Evolutionary conservation across 2,888 invertebrate species (phyloP), one percentile per base, ranked within the genome.

Genomic region (Andrena trimmerana): DNA sequence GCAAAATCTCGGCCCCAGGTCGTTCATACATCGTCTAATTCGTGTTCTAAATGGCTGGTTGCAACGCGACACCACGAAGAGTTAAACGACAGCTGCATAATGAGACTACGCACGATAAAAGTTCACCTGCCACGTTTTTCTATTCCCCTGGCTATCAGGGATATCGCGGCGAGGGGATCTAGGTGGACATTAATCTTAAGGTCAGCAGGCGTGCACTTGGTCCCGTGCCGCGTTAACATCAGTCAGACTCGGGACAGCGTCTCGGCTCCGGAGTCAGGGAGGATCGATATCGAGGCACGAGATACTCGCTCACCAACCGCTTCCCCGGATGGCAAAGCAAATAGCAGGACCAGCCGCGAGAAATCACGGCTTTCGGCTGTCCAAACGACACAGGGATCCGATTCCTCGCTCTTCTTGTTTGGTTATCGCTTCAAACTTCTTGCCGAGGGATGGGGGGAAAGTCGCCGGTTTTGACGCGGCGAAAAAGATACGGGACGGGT

Each of bases 391-490:
- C 52, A 6, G n/a, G 66, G 67, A 60, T 54, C 48, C 62, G 54
- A 67, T 67, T 76, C 66, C 70, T 48, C 70, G 31, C 60, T 66
- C 57, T 66, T 57, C 78, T 70, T 86, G 80, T 87, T 86, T 85
- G 86, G 67, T 78, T 83, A 88, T 81, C 78, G 76, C 86, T 86
- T 65, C 71, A 84, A 85, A 88, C 84, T 83, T 79, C 78, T 59
- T n/a, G 33, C 65, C 48, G 31, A 52, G 65, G 29, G n/a, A n/a
- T n/a, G 69, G 59, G 10, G 2, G 2, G 62, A 29, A 0, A 20
- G 13, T 20, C 8, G 24, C 10, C 63, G 0, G 16, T 48, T 33
- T 60, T 24, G 27, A 20, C 24, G 57, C 4, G 57, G 13, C 27
- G 57, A 24, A 29, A 36, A 69, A 69, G 50, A 52, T 60, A 13